Evolutionary conservation across 1,140 invertebrate species (phyloP), one percentile per base, ranked within the genome.

Genomic region (Pseudomyrmex dendroicus): DNA sequence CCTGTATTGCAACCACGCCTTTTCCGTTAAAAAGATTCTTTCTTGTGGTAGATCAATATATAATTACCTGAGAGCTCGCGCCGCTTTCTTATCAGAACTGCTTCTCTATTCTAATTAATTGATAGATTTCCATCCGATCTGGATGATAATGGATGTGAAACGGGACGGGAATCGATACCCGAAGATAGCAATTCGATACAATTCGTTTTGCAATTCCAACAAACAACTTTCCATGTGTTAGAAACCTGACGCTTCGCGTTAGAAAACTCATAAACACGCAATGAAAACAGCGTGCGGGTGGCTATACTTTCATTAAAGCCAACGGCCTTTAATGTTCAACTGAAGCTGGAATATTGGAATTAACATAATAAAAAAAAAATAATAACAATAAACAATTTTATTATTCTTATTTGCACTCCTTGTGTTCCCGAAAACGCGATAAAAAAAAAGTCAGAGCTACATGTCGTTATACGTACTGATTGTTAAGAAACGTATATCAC

Each of bases 271-370:
- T 15, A 78, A 68, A 78, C 64, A 78, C 20, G 64, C 76, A 72
- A 80, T 80, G 72, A 61, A 80, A 80, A 72, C 67, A 13, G 35
- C 54, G 52, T 48, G 15, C 48, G 22, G 59, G 46, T 50, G 67
- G 72, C 48, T 70, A 70, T 72, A 72, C 76, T 80, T 80, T 80
- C 76, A 56, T 78, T 78, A 52, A 80, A 80, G 54, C 44, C 76
- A 72, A 59, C 61, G 54, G 66, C 66, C 54, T 80, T 50, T 35
- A 2, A 48, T 57, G 57, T 48, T 59, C n/a, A 46, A 15, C 44
- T 80, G 5, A 35, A 35, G 35, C 5, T 35, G 5, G 35, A 35
- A 35, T 35, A 35, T 7, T 35, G 5, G 5, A 35, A 35, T 35
- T 35, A 35, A 35, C 5, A 7, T 5, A 35, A 7, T 35, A 7